Evolutionary conservation across 2,797 vertebrate genomes (phyloP).

Genomic region (Paratrypauchen microcephalus): DNA sequence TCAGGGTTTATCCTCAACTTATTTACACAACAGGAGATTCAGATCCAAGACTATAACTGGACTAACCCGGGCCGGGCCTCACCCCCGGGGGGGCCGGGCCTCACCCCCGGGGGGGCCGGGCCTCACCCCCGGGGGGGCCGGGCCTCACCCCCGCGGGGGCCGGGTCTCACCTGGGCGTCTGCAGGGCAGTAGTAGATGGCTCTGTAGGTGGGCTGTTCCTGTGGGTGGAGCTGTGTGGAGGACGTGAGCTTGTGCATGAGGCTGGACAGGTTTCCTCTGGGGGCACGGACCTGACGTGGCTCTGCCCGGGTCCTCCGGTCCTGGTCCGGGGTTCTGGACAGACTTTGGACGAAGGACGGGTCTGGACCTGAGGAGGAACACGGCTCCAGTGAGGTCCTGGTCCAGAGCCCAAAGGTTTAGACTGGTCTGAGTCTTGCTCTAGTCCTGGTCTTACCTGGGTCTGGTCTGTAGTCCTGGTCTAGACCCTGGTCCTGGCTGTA

Average conservation of each 20-base stretch:
- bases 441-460: not conserved
- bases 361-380: constrained; percentile 56
- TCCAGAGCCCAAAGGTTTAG: too few relatives aligned
- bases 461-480: too few relatives aligned
- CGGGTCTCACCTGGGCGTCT: not conserved
- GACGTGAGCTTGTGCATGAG: constrained; percentile 88
- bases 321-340: not conserved
- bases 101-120: too few relatives aligned
- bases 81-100: too few relatives aligned
- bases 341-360: constrained; percentile 55
- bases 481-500: constrained; percentile 80
- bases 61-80: too few relatives aligned
- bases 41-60: too few relatives aligned
- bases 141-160: too few relatives aligned
- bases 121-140: too few relatives aligned
- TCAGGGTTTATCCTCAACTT: not conserved
- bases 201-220: constrained; percentile 58
- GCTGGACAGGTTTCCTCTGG: constrained; percentile 85
- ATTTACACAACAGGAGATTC: not conserved
- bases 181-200: constrained; percentile 34
- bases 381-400: too few relatives aligned
- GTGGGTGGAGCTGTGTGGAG: constrained; percentile 16
- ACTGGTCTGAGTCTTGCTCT: constrained; percentile 52
- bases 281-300: constrained; percentile 84
- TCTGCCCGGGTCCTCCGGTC: not conserved